These are phyloP conservation scores for Chrysolophus pictus DNA, from an alignment of 2,797 vertebrate genomes.

Conservation along the genomic window DNA sequence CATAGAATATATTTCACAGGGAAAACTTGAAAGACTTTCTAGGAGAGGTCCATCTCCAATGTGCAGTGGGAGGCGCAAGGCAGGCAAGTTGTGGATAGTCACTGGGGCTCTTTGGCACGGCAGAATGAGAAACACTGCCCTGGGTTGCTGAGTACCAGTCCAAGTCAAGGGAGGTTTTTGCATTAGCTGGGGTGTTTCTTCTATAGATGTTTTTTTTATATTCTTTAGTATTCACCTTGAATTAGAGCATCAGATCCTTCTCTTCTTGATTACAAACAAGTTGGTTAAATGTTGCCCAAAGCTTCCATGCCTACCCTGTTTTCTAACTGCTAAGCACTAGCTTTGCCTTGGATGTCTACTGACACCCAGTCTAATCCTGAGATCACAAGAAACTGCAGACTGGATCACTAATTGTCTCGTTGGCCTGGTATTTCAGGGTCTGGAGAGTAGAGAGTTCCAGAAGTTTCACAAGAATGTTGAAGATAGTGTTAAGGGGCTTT, in stretches of 20 bases:
- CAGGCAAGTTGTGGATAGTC: not conserved
- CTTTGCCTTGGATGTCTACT: not conserved
- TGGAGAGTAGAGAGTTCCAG: not conserved
- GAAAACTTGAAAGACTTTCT: constrained; percentile 6
- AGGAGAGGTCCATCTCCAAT: not conserved
- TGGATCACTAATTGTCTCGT: not conserved
- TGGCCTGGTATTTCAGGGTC: not conserved
- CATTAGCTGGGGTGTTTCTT: not conserved
- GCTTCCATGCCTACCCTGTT: not conserved
- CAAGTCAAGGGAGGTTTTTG: not conserved
- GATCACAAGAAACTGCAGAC: not conserved
- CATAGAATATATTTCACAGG: not conserved
- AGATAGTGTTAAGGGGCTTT: not conserved
- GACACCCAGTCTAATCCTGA: not conserved
- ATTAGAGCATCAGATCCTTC: not conserved
- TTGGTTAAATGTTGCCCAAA: not conserved
- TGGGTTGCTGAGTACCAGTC: not conserved
- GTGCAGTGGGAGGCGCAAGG: not conserved
- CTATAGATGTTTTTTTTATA: not conserved
- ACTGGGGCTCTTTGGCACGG: not conserved
- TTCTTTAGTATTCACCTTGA: not conserved
- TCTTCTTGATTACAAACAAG: not conserved
- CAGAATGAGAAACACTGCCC: not conserved
- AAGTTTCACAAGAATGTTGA: not conserved
- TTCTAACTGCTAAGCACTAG: not conserved